Evolutionary conservation across 2,797 vertebrate genomes (phyloP).

Genomic region (Acestrorhynchus altus): DNA sequence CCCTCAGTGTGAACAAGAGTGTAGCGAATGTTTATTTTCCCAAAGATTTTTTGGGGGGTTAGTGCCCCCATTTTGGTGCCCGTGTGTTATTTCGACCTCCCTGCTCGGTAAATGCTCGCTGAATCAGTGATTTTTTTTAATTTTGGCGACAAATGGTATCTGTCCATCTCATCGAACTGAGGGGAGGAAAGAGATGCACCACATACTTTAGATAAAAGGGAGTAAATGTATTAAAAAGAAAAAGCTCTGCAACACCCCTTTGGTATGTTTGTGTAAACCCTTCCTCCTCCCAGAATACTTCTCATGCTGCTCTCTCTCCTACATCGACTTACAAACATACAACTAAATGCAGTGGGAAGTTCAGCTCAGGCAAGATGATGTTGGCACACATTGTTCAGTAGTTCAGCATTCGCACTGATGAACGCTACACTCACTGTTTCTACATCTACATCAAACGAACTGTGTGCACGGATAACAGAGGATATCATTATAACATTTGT

Average conservation of each 20-base stretch:
- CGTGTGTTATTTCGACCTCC: constrained; percentile 47
- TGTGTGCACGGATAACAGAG: neutral
- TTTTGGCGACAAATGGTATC: constrained; percentile 41
- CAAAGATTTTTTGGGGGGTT: constrained; percentile 36
- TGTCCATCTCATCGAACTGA: constrained; percentile 35
- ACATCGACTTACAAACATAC: constrained; percentile 28
- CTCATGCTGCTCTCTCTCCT: neutral
- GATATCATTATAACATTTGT: no score
- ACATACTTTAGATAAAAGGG: constrained; percentile 18
- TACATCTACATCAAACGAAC: neutral
- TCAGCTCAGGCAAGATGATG: neutral
- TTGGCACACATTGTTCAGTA: neutral
- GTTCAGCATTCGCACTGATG: neutral
- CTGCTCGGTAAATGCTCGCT: constrained; percentile 45
- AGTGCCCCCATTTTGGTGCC: constrained; percentile 49
- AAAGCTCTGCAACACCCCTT: constrained; percentile 25
- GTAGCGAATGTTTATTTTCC: constrained; percentile 51
- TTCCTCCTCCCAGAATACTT: neutral
- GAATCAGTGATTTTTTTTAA: constrained; percentile 41
- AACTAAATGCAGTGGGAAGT: neutral
- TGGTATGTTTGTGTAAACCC: constrained; percentile 27
- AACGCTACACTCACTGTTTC: neutral
- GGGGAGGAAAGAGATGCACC: constrained; percentile 19
- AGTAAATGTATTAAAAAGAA: constrained; percentile 11
- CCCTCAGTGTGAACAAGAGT: constrained; percentile 34